Evolutionary conservation across 1,140 invertebrate species (phyloP), one percentile per base, ranked within the genome.

Genomic region (Sminthurides bifidus): DNA sequence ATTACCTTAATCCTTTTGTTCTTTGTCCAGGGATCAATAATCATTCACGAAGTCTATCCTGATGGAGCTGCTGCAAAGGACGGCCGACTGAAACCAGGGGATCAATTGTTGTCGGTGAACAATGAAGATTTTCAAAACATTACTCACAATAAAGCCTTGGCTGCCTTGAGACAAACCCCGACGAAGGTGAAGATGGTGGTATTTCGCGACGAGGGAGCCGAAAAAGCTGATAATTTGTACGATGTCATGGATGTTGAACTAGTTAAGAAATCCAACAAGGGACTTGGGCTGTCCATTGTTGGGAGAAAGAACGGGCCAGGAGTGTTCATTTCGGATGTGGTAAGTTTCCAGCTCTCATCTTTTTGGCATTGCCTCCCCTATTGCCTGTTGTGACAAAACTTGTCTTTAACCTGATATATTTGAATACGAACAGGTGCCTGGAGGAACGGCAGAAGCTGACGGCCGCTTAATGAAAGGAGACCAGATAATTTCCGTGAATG

Each of bases 251-350:
- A 90, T 52, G 82, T 96, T 0, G 92, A 98, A 57, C 71, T 98
- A 24, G 74, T 81, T 26, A 95, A 94, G 69, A 96, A 96, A 70
- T 77, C 86, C 0, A 91, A 90, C 10, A 87, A 91, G 74, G 90
- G 92, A 46, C 77, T 97, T 3, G 95, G 94, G 0, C 76, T 98
- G 31, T 88, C 86, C 62, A 82, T 95, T 58, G 82, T 90, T 17
- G 87, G 86, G n/a, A 82, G 85, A 44, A 84, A 87, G 63, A 81
- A 82, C 66, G 87, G 87, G 43, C 79, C 82, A 26, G 92, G 92
- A 31, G 88, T 94, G 52, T 97, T 92, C 70, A 84, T 98, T 56
- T 89, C 87, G 23, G 93, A 98, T 70, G 79, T 98, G 67, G 94
- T 49, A 49, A 46, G 12, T 46, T 43, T 14, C 21, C 21, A 6